phyloP scores from a whole-genome alignment of 2,797 vertebrate genomes.

The Paratrypauchen microcephalus region DNA sequence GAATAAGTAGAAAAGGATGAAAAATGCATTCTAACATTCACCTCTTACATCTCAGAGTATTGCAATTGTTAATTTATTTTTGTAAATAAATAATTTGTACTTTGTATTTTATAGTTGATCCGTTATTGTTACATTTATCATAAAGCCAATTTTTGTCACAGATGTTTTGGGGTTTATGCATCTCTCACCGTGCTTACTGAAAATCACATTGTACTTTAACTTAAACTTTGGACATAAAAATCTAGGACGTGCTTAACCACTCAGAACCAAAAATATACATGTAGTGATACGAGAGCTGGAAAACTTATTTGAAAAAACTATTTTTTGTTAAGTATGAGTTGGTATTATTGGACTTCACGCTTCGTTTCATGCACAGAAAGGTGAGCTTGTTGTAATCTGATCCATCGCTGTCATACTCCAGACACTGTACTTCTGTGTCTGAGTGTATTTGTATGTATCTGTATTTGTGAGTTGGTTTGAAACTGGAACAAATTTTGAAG shows the following conservation, averaged over 20 bases:
- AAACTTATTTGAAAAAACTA: background rate
- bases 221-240: too few relatives aligned
- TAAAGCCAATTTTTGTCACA: background rate
- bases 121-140: background rate
- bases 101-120: background rate
- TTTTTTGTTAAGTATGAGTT: background rate
- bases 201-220: background rate
- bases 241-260: constrained; percentile 31
- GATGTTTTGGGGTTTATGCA: background rate
- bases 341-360: constrained; percentile 78
- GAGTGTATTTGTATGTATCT: background rate
- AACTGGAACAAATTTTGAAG: background rate
- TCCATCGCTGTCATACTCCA: too few relatives aligned
- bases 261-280: background rate
- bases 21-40: background rate
- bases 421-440: background rate
- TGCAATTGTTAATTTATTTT: constrained; percentile 61
- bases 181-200: background rate
- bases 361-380: constrained; percentile 85
- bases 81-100: constrained; percentile 16
- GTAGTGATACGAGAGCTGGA: background rate
- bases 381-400: constrained; percentile 53
- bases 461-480: background rate
- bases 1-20: background rate
- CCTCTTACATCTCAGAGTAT: background rate